Base-by-base conservation (phyloP, 2,888 invertebrate genomes). In the Gastracanthus pulcherrimus region DNA sequence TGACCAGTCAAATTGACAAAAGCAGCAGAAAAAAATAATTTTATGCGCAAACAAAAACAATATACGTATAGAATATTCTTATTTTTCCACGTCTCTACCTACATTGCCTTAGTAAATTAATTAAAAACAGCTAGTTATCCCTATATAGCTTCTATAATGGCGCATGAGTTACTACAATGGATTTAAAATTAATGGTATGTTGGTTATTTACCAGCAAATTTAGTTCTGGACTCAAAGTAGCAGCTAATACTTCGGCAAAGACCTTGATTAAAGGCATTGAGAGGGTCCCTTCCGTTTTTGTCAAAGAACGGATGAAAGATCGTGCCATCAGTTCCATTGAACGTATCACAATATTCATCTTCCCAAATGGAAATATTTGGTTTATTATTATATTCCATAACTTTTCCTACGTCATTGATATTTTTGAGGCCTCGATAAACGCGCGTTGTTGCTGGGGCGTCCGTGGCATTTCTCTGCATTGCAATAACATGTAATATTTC, bases 311-410 rank as follows among this genome's bases (percentile, higher is more conserved):
- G 97, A 0, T 96, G 95, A 90, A 98, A 98, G 19, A 98, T 95
- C 0, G 97, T 97, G 0, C 97, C 96, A 88, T 98, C 98, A 0
- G 97, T 97, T 0, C 98, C 98, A 7, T 93, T 92, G 86, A 94
- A 95, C 74, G 94, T 92, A 88, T 97, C 96, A 88, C 98, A 98
- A 0, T 80, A 78, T 75, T 94, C 93, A 0, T 94, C 95, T 0
- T 94, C 95, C 97, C 97, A 97, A 0, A 93, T 91, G 0, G 93
- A 92, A 89, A 94, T 90, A 86, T 94, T 92, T 0, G 93, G 89
- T 72, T 95, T 93, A 0, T 95, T 95, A 84, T 96, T 95, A 77
- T 94, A 94, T 16, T 94, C 94, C 0, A 96, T 91, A 3, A 98
- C 95, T 84, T 93, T 92, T 0, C 98, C 98, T 0, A 97, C 94